Percentiles rank a stretch among this genome's conserved stretches.
Conservation (phyloP, 2,113 vertebrate species). For the Eptatretus burgeri region DNA sequence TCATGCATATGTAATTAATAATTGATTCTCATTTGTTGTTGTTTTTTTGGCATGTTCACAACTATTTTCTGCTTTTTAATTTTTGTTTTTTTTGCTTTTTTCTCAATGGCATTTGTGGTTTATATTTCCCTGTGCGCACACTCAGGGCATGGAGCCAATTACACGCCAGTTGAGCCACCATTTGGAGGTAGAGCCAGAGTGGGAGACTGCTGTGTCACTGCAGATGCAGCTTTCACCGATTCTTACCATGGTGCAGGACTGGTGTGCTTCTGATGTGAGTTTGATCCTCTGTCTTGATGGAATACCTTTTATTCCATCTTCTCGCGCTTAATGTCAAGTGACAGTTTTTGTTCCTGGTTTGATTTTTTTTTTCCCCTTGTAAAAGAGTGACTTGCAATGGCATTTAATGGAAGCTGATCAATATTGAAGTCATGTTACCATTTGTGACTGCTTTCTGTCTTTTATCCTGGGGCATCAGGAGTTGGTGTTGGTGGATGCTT, state of each 20-base stretch:
- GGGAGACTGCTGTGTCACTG: constrained; percentile 85
- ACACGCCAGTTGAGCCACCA: constrained; percentile 84
- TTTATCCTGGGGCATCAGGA: constrained; percentile 24
- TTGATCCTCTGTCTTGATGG: background rate
- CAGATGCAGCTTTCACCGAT: constrained; percentile 90
- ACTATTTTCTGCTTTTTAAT: too few relatives aligned
- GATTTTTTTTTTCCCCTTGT: too few relatives aligned
- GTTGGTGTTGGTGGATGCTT: constrained; percentile 60
- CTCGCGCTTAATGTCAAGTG: too few relatives aligned
- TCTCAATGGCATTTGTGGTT: too few relatives aligned
- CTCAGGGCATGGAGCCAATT: constrained; percentile 84
- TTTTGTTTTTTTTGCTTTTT: too few relatives aligned
- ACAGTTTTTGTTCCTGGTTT: too few relatives aligned
- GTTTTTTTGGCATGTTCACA: too few relatives aligned
- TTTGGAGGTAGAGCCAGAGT: constrained; percentile 98
- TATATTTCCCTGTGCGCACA: constrained; percentile 7
- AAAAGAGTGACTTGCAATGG: too few relatives aligned
- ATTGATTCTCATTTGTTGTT: too few relatives aligned
- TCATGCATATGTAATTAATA: too few relatives aligned
- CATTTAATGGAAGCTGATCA: background rate
- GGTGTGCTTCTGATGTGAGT: constrained; percentile 69
- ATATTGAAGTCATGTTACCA: constrained; percentile 1
- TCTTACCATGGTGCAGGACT: constrained; percentile 93
- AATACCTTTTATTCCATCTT: too few relatives aligned
- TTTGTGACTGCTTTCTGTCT: background rate